Base-by-base conservation (phyloP, 2,888 invertebrate species). In the Ornithoptera alexandrae region DNA sequence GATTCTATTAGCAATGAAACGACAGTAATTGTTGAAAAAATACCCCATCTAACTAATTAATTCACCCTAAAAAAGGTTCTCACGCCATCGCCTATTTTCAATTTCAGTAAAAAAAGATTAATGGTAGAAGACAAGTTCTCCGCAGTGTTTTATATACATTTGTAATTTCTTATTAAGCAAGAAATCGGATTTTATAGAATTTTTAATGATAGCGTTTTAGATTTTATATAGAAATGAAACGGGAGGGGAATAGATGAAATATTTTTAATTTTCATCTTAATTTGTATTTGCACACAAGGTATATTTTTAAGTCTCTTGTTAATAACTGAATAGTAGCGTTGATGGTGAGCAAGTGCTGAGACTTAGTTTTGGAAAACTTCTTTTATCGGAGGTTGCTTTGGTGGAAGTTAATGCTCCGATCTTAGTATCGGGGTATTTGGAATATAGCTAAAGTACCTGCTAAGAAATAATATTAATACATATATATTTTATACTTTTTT, bases 91-190 rank as follows among this genome's bases (percentile, higher is more conserved):
- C 79, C 83, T 86, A 86, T 86, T 87, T 86, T 86, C 84, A 84
- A 87, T 86, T 87, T 85, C 82, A 81, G 78, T 78, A 77, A 78
- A 79, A 74, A 81, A 84, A 85, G 85, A 88, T 87, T 86, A 86
- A 87, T 88, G 83, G 78, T 72, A 58, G 78, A 75, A 78, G 81
- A 83, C 85, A 84, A 77, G 78, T 79, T 77, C 72, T 73, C 76
- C 71, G 72, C 76, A 68, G 74, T 81, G 77, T 79, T 82, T 81
- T 84, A 84, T 79, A 78, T 79, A 79, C 78, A 78, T 78, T 83
- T 75, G 79, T 82, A 83, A 84, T 81, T 79, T 84, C 75, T 81
- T 73, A 70, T 66, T 74, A 75, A 75, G 74, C n/a, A n/a, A 53
- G 53, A 8, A n/a, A 18, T n/a, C n/a, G 53, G 53, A 53, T 53